Conservation (phyloP, 2,113 vertebrate species). For the Cebus imitator region DNA sequence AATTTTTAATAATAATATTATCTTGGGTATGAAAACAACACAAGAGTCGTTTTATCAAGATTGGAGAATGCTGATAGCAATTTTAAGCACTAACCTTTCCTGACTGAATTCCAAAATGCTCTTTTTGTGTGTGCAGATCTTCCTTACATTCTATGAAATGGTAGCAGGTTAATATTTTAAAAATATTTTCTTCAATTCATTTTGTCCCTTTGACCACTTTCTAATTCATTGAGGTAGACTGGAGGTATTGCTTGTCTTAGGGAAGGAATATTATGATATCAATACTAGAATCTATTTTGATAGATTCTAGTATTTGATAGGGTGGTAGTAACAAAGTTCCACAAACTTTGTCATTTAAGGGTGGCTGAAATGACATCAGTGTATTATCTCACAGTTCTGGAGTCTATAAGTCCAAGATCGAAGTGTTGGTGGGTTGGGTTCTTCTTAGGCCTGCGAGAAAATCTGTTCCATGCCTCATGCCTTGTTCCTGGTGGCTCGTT, state of each 20-base stretch:
- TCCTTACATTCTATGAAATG: not conserved
- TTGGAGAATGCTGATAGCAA: not conserved
- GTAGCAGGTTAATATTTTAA: not conserved
- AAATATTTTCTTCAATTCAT: not conserved
- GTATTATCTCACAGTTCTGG: not conserved
- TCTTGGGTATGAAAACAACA: slow-evolving; percentile 22
- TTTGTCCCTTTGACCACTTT: slow-evolving; percentile 4
- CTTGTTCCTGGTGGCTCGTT: not conserved
- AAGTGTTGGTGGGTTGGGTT: not conserved
- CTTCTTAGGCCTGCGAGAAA: not conserved
- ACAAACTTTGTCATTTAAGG: not conserved
- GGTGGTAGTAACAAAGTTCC: not conserved
- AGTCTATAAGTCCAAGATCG: not conserved
- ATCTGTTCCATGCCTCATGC: not conserved
- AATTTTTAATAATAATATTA: slow-evolving; percentile 22
- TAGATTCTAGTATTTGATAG: not conserved
- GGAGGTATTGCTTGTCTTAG: not conserved
- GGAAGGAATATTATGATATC: not conserved
- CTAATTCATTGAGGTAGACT: not conserved
- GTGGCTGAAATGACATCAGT: not conserved
- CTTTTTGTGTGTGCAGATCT: not conserved
- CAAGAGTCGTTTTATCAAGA: not conserved
- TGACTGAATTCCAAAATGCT: not conserved
- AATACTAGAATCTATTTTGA: not conserved
- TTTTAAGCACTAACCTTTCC: not conserved